Percentiles rank a stretch among this genome's conserved stretches.
Evolutionary conservation across 2,888 invertebrate species (phyloP).

Genomic region (Lathronympha strigana): DNA sequence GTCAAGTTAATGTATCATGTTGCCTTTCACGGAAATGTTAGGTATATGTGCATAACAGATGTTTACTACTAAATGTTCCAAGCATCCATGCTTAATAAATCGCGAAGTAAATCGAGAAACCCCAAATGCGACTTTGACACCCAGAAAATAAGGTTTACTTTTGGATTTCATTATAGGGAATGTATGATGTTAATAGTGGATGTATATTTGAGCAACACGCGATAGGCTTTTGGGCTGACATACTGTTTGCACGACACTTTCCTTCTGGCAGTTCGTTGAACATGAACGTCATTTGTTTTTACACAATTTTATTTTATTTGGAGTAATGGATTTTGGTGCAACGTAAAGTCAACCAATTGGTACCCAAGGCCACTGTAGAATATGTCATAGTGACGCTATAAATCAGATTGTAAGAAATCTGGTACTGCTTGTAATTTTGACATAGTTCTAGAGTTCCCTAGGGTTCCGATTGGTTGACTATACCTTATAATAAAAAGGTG

Average conservation of each 20-base stretch:
- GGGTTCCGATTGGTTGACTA: too few relatives aligned
- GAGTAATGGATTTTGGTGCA: background rate
- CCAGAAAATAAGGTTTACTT: background rate
- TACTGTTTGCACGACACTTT: conserved; percentile 37
- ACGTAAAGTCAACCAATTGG: too few relatives aligned
- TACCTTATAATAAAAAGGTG: too few relatives aligned
- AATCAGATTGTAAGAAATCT: too few relatives aligned
- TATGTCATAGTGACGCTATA: too few relatives aligned
- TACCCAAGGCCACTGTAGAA: too few relatives aligned
- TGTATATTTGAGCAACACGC: conserved; percentile 31
- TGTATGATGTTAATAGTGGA: background rate
- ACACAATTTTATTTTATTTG: conserved; percentile 11
- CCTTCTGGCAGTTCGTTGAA: conserved; percentile 19
- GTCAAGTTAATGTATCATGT: too few relatives aligned
- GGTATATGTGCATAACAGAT: conserved; percentile 18
- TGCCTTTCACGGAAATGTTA: background rate
- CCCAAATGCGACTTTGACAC: background rate
- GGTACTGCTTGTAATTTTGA: too few relatives aligned
- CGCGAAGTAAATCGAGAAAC: background rate
- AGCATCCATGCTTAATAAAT: background rate
- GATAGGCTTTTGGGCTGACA: conserved; percentile 27
- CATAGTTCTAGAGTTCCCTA: too few relatives aligned
- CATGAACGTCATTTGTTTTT: conserved; percentile 15
- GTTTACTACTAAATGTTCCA: background rate
- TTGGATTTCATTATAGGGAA: background rate